Evolutionary conservation across 2,113 vertebrate species (phyloP), one percentile per base, ranked within the genome.

Genomic region (Pygoscelis antarcticus): DNA sequence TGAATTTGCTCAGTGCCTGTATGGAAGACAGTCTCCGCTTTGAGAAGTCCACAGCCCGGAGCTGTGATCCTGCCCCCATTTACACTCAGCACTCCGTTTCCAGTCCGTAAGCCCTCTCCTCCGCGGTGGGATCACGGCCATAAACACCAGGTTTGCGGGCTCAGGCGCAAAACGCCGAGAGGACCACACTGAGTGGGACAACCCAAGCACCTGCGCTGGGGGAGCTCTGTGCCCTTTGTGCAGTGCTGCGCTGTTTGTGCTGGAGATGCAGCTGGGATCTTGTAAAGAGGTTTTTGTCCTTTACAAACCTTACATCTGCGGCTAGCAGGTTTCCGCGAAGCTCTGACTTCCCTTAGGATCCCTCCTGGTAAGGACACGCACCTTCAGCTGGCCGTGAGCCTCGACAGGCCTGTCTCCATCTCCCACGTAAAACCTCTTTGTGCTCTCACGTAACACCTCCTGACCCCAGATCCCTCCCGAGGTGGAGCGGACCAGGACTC

Each of bases 61-160:
- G 80, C 58, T 51, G 57, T 3, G 71, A 15, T 9, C 68, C 55
- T 62, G 64, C 64, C 62, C 75, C 26, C 12, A 1, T 13, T 27
- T 23, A 10, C 0, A 0, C 64, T 23, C 72, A 2, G 23, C 8
- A 10, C 76, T 47, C 21, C 20, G 0, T 1, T 25, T 15, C 7
- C 69, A 6, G 49, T 1, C 54, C 5, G 2, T 16, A 6, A 3
- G 23, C 8, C 38, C 77, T 19, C 65, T 62, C 36, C 84, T 16
- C 19, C 3, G 3, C 0, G 0, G 2, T 6, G 26, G 3, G 40
- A 11, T 57, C 47, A 2, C 3, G 62, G 49, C 40, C 20, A 2
- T 1, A 2, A 30, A 7, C 4, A 1, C 19, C 14, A 1, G 22
- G 16, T 44, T 7, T n/a, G 38, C 44, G 16, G 66, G 70, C 74